These are phyloP conservation scores for Cryptoblepharus egeriae DNA, from an alignment of 2,797 vertebrate genomes.

Conservation along the genomic window DNA sequence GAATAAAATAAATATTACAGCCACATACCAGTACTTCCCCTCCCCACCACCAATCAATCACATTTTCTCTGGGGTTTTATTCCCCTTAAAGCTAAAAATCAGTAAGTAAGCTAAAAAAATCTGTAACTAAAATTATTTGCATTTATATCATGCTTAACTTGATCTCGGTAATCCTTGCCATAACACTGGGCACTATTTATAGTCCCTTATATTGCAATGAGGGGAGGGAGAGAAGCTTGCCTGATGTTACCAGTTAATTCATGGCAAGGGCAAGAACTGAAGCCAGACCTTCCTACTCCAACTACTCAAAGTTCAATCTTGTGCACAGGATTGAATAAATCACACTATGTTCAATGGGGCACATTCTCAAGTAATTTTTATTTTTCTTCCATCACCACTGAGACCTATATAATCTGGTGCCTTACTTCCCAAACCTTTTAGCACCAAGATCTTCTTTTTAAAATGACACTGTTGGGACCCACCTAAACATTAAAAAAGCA, in stretches of 20 bases:
- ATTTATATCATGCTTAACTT: no score
- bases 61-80: background rate
- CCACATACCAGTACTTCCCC: background rate
- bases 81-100: background rate
- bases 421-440: no score
- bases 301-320: no score
- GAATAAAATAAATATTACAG: constrained; percentile 22
- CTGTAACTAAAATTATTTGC: no score
- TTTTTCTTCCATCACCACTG: no score
- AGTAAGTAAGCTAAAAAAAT: background rate
- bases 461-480: no score
- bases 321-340: background rate
- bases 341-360: background rate
- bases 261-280: background rate
- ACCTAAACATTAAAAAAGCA: no score
- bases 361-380: background rate
- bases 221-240: no score
- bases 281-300: background rate
- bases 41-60: background rate
- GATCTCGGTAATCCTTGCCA: background rate
- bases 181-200: background rate
- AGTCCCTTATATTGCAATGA: background rate
- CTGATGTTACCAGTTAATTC: background rate
- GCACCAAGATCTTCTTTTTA: no score
- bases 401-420: no score